Evolutionary conservation across 2,113 vertebrate species (phyloP).

Genomic region (Lagopus leucura): DNA sequence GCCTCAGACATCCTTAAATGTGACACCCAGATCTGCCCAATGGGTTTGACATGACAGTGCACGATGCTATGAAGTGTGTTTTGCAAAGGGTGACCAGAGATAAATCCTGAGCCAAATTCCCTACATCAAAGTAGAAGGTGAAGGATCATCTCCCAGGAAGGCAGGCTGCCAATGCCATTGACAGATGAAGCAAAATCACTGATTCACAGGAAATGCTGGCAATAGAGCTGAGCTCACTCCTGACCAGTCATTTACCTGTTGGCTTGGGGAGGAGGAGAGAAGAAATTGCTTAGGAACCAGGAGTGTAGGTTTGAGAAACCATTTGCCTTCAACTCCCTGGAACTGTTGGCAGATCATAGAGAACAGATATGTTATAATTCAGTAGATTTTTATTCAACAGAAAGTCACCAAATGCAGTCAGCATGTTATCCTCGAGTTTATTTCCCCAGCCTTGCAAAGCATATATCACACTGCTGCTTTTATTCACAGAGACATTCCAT

Average conservation of each 20-base stretch:
- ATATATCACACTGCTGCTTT: background rate
- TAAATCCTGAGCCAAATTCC: background rate
- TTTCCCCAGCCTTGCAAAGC: background rate
- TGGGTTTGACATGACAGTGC: accelerated
- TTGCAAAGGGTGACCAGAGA: background rate
- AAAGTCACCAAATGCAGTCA: background rate
- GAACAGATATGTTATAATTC: accelerated
- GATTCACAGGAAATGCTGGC: background rate
- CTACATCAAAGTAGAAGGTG: accelerated
- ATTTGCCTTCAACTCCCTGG: background rate
- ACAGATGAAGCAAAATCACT: background rate
- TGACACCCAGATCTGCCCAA: accelerated
- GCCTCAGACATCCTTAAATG: background rate
- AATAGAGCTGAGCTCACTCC: background rate
- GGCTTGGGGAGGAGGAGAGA: accelerated
- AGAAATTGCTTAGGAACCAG: background rate
- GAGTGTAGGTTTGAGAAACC: background rate
- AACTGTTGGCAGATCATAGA: background rate
- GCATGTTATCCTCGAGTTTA: accelerated
- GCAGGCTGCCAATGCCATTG: accelerated
- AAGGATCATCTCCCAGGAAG: accelerated
- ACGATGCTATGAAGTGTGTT: background rate
- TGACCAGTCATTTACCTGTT: accelerated
- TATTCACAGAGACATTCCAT: background rate
- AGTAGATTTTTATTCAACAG: background rate